These are phyloP conservation scores for Sebastes kiyomatsui DNA, from an alignment of 2,797 vertebrate genomes.

Conservation along the genomic window DNA sequence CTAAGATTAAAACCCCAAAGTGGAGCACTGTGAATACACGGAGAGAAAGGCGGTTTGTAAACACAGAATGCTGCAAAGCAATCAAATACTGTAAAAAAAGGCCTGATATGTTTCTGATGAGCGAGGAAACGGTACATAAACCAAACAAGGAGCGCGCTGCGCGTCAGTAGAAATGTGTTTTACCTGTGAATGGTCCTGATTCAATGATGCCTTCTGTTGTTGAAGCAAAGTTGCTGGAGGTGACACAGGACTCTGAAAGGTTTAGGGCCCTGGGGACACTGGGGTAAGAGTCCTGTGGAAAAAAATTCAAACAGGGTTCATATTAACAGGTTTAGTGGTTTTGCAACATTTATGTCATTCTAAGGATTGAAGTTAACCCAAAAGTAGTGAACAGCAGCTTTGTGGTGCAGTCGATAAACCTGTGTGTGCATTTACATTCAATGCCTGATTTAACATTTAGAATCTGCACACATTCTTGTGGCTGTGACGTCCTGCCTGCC, in stretches of 20 bases:
- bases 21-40: neutral
- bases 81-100: neutral
- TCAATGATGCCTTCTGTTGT: constrained; percentile 88
- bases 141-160: neutral
- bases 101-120: neutral
- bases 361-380: neutral
- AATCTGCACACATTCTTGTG: neutral
- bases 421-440: neutral
- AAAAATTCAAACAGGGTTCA: neutral
- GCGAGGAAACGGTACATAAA: neutral
- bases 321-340: neutral
- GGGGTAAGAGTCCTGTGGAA: constrained; percentile 85
- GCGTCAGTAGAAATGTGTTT: neutral
- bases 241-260: constrained; percentile 87
- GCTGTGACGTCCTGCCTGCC: neutral
- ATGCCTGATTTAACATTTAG: neutral
- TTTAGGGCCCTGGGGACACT: constrained; percentile 83
- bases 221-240: constrained; percentile 84
- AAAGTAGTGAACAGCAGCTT: neutral
- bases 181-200: constrained; percentile 88
- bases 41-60: neutral
- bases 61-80: neutral
- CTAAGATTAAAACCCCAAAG: constrained; percentile 10
- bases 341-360: neutral
- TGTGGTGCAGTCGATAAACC: neutral